Percentiles rank a stretch among this genome's conserved stretches.
Conservation (phyloP, 2,888 invertebrate genomes). For the Drepanosiphum platanoidis region DNA sequence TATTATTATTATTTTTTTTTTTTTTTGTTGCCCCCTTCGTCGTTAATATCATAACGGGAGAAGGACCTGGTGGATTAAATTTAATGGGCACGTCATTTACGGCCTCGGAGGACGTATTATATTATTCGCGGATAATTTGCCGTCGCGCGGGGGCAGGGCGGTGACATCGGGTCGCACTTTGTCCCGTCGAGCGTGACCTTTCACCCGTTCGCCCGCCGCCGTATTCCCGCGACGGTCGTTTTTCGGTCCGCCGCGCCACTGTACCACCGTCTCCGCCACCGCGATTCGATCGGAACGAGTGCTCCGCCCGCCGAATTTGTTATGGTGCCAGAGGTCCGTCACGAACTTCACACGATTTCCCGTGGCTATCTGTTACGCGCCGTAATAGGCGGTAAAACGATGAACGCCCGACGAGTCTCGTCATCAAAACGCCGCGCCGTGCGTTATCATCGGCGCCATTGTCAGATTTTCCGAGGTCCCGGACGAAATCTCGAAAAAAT, state of each 20-base stretch:
- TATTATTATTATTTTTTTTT: too few species aligned
- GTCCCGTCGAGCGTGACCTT: conserved; percentile 58
- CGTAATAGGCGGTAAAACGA: background rate
- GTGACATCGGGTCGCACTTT: conserved; percentile 59
- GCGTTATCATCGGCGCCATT: too few species aligned
- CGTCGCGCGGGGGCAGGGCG: background rate
- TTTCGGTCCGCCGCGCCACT: conserved; percentile 11
- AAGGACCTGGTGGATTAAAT: conserved; percentile 44
- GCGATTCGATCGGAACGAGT: background rate
- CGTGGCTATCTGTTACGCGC: background rate
- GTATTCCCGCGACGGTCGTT: conserved; percentile 54
- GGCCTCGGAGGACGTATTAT: conserved; percentile 60
- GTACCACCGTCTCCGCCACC: background rate
- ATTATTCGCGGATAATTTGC: conserved; percentile 54
- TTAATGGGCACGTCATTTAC: conserved; percentile 55
- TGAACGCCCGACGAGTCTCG: too few species aligned
- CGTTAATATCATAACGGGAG: conserved; percentile 27
- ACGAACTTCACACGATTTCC: conserved; percentile 2
- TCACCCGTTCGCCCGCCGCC: background rate
- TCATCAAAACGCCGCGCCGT: too few species aligned
- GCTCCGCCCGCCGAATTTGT: too few species aligned
- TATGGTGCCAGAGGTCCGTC: background rate
- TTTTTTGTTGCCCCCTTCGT: background rate
- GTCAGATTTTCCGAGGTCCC: too few species aligned
- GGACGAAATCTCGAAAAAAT: too few species aligned